Conservation (phyloP, 2,113 vertebrate species). For the Coreoperca whiteheadi region DNA sequence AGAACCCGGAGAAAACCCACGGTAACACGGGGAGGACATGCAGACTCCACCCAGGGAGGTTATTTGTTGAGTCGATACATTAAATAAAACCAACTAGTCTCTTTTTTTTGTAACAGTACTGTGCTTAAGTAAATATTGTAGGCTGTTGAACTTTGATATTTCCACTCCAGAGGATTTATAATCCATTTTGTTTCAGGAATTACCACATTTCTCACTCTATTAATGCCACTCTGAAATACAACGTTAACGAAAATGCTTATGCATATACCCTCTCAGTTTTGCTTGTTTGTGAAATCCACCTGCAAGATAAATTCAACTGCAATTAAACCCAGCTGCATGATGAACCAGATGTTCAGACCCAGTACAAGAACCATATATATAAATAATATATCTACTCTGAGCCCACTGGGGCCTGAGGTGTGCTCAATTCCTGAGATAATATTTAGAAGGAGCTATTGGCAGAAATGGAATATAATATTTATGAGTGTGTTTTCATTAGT, state of each 20-base stretch:
- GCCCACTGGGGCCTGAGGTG: neutral
- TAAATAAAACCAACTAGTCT: neutral
- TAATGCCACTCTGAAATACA: slow-evolving; percentile 16
- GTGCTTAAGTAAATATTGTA: neutral
- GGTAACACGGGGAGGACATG: too few species aligned
- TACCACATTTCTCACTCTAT: slow-evolving; percentile 4
- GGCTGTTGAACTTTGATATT: slow-evolving; percentile 1
- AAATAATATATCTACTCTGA: slow-evolving; percentile 6
- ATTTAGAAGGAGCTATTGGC: too few species aligned
- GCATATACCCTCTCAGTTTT: slow-evolving; percentile 11
- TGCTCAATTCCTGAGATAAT: slow-evolving; percentile 3
- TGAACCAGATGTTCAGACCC: slow-evolving; percentile 16
- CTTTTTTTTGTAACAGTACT: neutral
- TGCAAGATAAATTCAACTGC: slow-evolving; percentile 32
- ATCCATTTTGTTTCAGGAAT: slow-evolving; percentile 16
- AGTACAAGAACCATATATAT: slow-evolving; percentile 1
- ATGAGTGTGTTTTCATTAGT: too few species aligned
- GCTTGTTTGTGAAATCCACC: slow-evolving; percentile 36
- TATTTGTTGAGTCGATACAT: neutral
- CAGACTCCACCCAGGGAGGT: too few species aligned
- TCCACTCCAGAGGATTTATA: slow-evolving; percentile 15
- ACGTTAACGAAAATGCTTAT: neutral
- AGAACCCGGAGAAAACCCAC: too few species aligned
- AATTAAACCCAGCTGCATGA: slow-evolving; percentile 36
- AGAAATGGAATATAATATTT: too few species aligned